Base-by-base conservation (phyloP, 2,888 invertebrate genomes). In the Opisthograptis luteolata region DNA sequence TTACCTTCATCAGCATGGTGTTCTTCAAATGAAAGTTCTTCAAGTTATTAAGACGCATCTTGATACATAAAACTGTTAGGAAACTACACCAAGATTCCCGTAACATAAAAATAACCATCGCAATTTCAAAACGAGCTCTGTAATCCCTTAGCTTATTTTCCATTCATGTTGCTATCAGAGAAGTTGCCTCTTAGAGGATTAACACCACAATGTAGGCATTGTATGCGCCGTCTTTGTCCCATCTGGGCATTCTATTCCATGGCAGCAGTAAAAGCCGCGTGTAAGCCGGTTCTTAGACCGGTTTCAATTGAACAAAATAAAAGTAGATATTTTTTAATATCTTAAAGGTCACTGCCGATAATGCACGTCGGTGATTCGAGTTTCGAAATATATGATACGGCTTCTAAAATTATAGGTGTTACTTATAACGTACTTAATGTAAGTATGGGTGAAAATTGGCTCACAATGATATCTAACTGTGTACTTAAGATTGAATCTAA, bases 291-390 rank as follows among this genome's bases (percentile, higher is more conserved):
- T 60, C 56, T 51, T 30, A 37, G 51, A 62, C 62, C 58, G 62
- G 62, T 62, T 58, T 40, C 54, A 55, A 58, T 58, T 62, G 68
- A 64, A 69, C 68, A 54, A 70, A 68, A 68, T 70, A 70, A 70
- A 68, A 70, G 69, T 66, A 68, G 62, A 43, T 43, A n/a, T 34
- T 45, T 48, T 36, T 41, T 36, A 10, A 51, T 51, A 51, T 31
- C 56, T 45, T 54, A 70, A 73, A 73, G 73, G 70, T 73, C 73
- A 73, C 67, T 70, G 68, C 56, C 70, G 69, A 67, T 71, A 69
- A 63, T 63, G 65, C 68, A 66, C 67, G 66, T 48, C 49, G 56
- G 45, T 42, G 47, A 43, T 46, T 43, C 34, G 50, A 44, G 55
- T 55, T 56, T 56, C 54, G 47, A 51, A 51, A 51, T 37, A 55